Evolutionary conservation across 2,888 invertebrate genomes (phyloP).

Genomic region (Drosophila prostipennis): DNA sequence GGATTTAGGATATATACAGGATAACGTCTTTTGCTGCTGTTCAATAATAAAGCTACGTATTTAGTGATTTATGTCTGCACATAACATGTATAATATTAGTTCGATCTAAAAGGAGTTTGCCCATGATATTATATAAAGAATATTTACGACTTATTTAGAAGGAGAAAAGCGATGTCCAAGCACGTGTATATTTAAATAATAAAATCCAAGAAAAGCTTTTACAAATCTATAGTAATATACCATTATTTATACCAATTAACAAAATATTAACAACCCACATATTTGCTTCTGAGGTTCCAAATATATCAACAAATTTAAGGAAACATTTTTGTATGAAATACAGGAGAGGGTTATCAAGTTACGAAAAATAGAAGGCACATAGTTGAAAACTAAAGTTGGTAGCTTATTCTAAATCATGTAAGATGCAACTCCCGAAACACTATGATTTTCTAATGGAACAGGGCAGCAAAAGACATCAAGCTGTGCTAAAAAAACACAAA

Average conservation of each 20-base stretch:
- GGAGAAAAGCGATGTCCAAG: too few species aligned
- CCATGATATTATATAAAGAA: too few species aligned
- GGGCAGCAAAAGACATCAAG: constrained; percentile 11
- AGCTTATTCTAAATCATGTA: neutral
- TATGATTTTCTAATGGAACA: neutral
- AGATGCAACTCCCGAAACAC: neutral
- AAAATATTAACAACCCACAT: too few species aligned
- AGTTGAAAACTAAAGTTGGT: neutral
- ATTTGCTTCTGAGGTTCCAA: too few species aligned
- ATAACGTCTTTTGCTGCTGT: constrained; percentile 14
- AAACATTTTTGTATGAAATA: neutral
- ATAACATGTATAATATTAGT: neutral
- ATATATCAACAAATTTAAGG: neutral
- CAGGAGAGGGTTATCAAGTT: neutral
- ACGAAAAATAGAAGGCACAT: constrained; percentile 3
- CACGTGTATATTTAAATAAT: too few species aligned
- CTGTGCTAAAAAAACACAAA: constrained; percentile 7
- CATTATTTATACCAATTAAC: too few species aligned
- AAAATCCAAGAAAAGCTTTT: too few species aligned
- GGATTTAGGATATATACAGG: constrained; percentile 6
- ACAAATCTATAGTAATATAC: too few species aligned
- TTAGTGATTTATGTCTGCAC: neutral
- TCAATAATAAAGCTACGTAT: neutral
- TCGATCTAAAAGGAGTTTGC: neutral
- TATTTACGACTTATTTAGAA: neutral